Conservation (phyloP, 1,140 invertebrate species). For the Bombus vancouverensis region DNA sequence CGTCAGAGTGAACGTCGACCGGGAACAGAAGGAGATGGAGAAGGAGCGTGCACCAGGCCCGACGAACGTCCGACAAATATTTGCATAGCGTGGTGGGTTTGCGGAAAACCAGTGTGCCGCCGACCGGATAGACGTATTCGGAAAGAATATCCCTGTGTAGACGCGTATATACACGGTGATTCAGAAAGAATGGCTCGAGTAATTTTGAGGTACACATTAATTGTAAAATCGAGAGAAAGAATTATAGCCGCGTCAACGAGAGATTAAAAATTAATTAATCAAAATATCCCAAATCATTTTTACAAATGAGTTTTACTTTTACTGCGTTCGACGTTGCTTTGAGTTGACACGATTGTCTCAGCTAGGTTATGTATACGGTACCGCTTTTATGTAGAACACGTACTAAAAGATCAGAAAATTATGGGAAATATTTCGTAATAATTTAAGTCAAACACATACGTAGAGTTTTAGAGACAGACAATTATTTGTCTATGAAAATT, state of each 20-base stretch:
- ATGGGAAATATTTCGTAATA: no score
- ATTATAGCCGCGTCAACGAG: not conserved
- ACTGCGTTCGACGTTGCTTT: no score
- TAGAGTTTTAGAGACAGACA: no score
- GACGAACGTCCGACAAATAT: constrained; percentile 63
- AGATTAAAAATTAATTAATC: not conserved
- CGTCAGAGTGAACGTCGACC: constrained; percentile 3
- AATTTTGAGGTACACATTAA: not conserved
- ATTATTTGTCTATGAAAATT: no score
- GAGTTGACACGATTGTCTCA: no score
- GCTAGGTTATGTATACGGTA: no score
- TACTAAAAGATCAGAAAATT: no score
- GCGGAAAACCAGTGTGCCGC: constrained; percentile 58
- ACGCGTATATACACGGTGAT: not conserved
- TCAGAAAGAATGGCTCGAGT: not conserved
- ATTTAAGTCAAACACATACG: no score
- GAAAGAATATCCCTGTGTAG: constrained; percentile 25
- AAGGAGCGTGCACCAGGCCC: constrained; percentile 13
- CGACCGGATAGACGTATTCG: constrained; percentile 26
- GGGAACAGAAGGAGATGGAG: not conserved
- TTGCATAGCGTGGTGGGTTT: constrained; percentile 54
- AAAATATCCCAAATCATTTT: no score
- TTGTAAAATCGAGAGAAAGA: not conserved
- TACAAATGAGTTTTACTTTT: no score
- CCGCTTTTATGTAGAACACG: no score